Conservation (phyloP, 2,113 vertebrate species). For the Globicephala melas region DNA sequence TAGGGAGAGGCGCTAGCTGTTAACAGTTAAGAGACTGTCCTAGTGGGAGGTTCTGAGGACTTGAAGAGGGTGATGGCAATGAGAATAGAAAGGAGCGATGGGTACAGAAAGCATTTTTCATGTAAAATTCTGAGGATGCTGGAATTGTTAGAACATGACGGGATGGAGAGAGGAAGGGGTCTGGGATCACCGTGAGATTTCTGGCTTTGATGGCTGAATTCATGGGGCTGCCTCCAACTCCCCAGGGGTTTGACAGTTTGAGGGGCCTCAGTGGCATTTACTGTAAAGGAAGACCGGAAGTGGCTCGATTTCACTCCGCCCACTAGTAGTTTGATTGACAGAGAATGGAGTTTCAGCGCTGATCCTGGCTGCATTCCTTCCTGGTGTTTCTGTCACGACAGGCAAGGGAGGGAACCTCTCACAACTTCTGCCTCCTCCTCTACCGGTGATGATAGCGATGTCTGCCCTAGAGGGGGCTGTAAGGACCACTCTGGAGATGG, state of each 20-base stretch:
- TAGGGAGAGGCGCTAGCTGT: accelerated
- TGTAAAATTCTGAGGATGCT: not conserved
- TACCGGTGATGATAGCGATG: not conserved
- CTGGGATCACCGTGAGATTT: accelerated
- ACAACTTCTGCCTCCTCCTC: not conserved
- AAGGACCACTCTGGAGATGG: too few relatives aligned
- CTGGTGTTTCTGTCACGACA: not conserved
- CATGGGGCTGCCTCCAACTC: accelerated
- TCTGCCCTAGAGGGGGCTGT: not conserved
- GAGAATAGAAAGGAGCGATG: not conserved
- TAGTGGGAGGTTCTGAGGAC: not conserved
- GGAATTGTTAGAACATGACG: not conserved
- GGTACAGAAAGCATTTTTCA: not conserved
- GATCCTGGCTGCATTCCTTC: too few relatives aligned
- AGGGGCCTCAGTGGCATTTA: not conserved
- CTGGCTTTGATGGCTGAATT: not conserved
- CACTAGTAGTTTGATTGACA: accelerated
- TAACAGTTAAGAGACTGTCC: too few relatives aligned
- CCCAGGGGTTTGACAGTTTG: not conserved
- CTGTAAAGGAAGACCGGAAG: not conserved
- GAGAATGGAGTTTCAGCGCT: not conserved
- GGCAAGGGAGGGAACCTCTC: too few relatives aligned
- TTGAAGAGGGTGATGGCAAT: accelerated
- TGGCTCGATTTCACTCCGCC: not conserved
- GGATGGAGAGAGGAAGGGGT: too few relatives aligned